These are phyloP conservation scores for Cantharis nigra DNA, from an alignment of 2,888 invertebrate genomes.

Conservation along the genomic window DNA sequence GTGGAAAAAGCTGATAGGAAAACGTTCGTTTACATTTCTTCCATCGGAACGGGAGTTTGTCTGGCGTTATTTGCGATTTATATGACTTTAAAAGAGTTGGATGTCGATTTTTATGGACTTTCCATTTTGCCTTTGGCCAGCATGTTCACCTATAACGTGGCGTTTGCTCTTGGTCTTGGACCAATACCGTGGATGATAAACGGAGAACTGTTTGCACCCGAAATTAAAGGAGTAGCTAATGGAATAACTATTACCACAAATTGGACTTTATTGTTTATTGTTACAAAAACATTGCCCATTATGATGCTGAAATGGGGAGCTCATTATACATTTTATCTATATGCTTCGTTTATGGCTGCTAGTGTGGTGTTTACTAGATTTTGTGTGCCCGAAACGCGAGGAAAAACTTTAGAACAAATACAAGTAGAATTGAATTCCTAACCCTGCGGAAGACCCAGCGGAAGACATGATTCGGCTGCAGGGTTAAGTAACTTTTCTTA, in stretches of 20 bases:
- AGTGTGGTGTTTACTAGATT: slow-evolving; percentile 24
- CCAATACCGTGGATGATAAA: slow-evolving; percentile 27
- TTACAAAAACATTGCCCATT: slow-evolving; percentile 23
- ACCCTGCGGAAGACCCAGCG: too few species aligned
- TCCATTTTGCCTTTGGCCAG: slow-evolving; percentile 19
- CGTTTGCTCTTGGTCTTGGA: slow-evolving; percentile 27
- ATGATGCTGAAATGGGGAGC: slow-evolving; percentile 22
- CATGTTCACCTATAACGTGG: slow-evolving; percentile 20
- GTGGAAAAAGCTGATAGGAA: slow-evolving; percentile 79
- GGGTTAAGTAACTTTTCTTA: neutral
- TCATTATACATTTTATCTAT: slow-evolving; percentile 28
- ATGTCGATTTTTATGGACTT: slow-evolving; percentile 11
- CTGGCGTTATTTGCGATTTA: slow-evolving; percentile 1
- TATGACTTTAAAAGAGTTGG: neutral
- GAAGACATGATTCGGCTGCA: too few species aligned
- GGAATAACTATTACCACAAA: slow-evolving; percentile 24
- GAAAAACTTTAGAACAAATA: slow-evolving; percentile 22
- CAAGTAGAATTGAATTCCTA: slow-evolving; percentile 6
- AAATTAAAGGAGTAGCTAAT: slow-evolving; percentile 27
- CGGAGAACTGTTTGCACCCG: slow-evolving; percentile 26
- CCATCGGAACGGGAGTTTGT: slow-evolving; percentile 9
- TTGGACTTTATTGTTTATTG: slow-evolving; percentile 25
- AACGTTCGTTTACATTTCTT: slow-evolving; percentile 46
- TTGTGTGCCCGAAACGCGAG: slow-evolving; percentile 29
- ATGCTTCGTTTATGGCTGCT: slow-evolving; percentile 22